Conservation (phyloP, 30 jellyfish, hydroid and myxozoan species). For the Morbakka virulenta region DNA sequence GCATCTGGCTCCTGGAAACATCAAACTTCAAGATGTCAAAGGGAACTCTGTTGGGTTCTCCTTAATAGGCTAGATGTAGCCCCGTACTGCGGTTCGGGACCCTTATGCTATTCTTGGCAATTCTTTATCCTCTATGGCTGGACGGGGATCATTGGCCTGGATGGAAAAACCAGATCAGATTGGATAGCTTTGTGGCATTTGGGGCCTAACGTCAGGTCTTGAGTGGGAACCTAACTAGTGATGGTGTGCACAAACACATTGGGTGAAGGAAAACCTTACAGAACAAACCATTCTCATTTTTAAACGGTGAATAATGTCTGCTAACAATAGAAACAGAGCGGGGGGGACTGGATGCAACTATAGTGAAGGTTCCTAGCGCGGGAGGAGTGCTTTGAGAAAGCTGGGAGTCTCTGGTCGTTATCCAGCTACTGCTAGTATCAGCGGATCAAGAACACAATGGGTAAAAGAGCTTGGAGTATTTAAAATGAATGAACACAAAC, state of each 20-base stretch:
- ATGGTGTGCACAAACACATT: background rate
- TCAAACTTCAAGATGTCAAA: background rate
- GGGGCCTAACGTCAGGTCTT: background rate
- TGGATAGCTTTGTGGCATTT: background rate
- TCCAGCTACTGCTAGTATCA: background rate
- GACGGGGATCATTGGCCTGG: background rate
- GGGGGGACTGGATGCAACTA: no score
- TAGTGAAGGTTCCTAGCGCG: no score
- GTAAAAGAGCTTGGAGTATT: no score
- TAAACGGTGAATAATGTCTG: background rate
- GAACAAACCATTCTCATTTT: no score
- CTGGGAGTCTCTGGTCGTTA: no score
- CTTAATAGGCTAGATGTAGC: background rate
- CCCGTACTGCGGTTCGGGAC: background rate
- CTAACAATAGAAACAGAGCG: no score
- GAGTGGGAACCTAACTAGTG: background rate
- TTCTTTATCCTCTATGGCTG: background rate
- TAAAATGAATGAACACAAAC: no score
- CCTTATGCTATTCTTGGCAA: background rate
- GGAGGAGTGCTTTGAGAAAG: no score
- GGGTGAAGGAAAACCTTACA: no score
- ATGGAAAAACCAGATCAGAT: background rate
- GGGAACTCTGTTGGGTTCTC: background rate
- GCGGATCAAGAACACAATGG: no score
- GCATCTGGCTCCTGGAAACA: conserved; percentile 29